Percentiles rank a stretch among this genome's conserved stretches.
These are phyloP conservation scores for Chymomyza costata DNA, from an alignment of 1,140 invertebrate genomes.

Conservation along the genomic window DNA sequence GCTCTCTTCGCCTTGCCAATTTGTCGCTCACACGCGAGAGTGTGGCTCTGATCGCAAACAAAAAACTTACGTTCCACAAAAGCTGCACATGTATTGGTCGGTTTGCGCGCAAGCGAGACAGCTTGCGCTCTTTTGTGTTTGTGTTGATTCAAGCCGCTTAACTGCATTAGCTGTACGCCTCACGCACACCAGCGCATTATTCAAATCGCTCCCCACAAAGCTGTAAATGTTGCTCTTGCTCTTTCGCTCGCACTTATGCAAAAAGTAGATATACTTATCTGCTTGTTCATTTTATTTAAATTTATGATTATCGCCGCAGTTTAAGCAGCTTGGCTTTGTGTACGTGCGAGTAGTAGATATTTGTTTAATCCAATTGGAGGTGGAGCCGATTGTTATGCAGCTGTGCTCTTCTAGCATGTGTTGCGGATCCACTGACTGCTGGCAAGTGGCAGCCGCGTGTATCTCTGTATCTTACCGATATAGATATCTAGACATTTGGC, in stretches of 20 bases:
- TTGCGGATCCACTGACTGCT: conserved; percentile 4
- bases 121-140: conserved; percentile 3
- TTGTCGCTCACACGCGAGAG: conserved; percentile 15
- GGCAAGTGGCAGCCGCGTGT: conserved; percentile 20
- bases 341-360: background rate
- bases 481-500: too few relatives aligned
- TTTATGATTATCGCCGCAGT: conserved; percentile 58
- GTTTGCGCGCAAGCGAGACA: conserved; percentile 29
- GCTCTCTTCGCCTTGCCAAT: conserved; percentile 8
- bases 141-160: conserved; percentile 1
- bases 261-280: background rate
- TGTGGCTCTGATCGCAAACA: conserved; percentile 23
- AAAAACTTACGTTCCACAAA: conserved; percentile 61
- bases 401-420: conserved; percentile 44
- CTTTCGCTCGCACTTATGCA: conserved; percentile 26
- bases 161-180: conserved; percentile 8
- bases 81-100: conserved; percentile 34
- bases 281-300: conserved; percentile 50
- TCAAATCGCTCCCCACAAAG: conserved; percentile 40
- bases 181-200: conserved; percentile 44
- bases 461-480: conserved; percentile 2
- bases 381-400: conserved; percentile 46
- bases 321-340: conserved; percentile 2
- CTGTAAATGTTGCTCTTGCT: background rate
- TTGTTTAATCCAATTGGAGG: conserved; percentile 66